Base-by-base conservation (phyloP, 2,888 invertebrate genomes). In the Argyresthia albistria region DNA sequence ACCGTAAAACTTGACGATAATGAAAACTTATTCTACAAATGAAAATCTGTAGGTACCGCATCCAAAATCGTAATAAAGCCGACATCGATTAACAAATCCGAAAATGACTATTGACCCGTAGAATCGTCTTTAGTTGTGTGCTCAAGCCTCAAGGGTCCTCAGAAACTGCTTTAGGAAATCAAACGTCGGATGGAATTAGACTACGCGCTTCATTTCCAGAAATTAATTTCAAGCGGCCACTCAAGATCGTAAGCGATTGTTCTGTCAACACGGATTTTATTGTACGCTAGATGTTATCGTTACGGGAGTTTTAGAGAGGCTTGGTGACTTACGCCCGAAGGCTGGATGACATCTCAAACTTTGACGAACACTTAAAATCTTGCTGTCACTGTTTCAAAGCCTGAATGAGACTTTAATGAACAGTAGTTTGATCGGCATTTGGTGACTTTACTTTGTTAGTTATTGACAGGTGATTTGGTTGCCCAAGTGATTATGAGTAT, bases 151-250 rank as follows among this genome's bases (percentile, higher is more conserved):
- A 15, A 55, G 54, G 39, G 53, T 43, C 25, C 55, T 56, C 16
- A 10, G 54, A 16, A 15, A 46, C 39, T 45, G 35, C 53, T 50
- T 49, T 35, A 53, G 36, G 43, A 43, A 43, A 49, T 53, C 53
- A 53, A 49, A 35, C 25, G 43, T 37, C 25, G 7, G 35, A 16
- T 39, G 43, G 43, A 58, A 57, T 54, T 57, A 53, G 55, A 43
- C 52, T 54, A 54, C 52, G 46, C 53, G 57, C 59, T 59, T 58
- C 58, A 58, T 58, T 59, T 59, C 58, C 56, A 35, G 57, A 56
- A 57, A 57, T 50, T 58, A 50, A 43, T 45, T 53, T 54, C 48
- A 35, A 57, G 55, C 9, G 53, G 25, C 35, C 52, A 12, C 46
- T 54, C 46, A 8, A n/a, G 15, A 42, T 14, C 42, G 42, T 54